Percentiles rank a stretch among this genome's conserved stretches.
These are phyloP conservation scores for Passer domesticus DNA, from an alignment of 2,113 vertebrate species.

Conservation along the genomic window DNA sequence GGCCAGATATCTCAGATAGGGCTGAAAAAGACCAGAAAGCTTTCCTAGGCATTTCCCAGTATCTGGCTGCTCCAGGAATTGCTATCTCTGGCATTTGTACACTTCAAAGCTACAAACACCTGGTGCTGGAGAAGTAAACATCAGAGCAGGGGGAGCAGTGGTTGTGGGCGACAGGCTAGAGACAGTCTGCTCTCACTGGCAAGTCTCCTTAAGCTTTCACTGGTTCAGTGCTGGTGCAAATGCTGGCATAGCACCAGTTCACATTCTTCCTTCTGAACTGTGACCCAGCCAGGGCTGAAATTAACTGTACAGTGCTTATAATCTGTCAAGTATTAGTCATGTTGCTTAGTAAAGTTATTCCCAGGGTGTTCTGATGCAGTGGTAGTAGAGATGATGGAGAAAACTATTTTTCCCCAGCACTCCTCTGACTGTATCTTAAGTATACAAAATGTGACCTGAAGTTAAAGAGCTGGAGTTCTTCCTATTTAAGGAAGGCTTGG, in stretches of 20 bases:
- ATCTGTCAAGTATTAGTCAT: not conserved
- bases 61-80: not conserved
- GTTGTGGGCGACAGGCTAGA: not conserved
- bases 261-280: conserved; percentile 18
- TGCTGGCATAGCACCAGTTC: not conserved
- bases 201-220: not conserved
- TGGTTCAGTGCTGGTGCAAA: not conserved
- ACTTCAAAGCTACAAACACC: not conserved
- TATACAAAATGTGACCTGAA: not conserved
- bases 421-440: not conserved
- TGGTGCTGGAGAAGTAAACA: not conserved
- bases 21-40: not conserved
- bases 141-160: not conserved
- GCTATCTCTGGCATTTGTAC: not conserved
- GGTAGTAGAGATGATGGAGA: not conserved
- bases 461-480: not conserved
- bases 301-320: not conserved
- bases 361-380: not conserved
- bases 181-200: not conserved
- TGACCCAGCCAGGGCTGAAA: not conserved
- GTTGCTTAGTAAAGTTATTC: not conserved
- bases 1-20: not conserved
- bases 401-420: not conserved
- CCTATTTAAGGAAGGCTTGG: not conserved
- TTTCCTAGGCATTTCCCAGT: not conserved